Evolutionary conservation across 2,113 vertebrate genomes (phyloP), one percentile per base, ranked within the genome.

Genomic region (Oryzias woworae): DNA sequence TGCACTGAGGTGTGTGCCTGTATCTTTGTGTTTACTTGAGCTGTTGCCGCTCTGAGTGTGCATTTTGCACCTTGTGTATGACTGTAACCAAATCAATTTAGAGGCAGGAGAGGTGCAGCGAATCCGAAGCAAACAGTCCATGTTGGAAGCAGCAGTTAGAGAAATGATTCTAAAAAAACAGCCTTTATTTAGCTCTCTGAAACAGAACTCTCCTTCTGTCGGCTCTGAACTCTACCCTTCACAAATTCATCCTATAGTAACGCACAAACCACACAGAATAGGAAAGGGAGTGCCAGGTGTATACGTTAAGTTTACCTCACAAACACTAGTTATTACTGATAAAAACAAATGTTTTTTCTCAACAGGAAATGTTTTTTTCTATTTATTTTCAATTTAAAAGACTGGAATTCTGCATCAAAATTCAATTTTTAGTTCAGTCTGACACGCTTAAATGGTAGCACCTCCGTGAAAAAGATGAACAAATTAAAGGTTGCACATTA

Each of bases 51-150:
- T 58, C 62, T 71, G 67, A 68, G 75, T n/a, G 48, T 56, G 58
- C 59, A 23, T 77, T 74, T 78, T 69, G 70, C 66, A 81, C 66
- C 53, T 73, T 56, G 53, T 49, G 53, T 66, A 55, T 56, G 75
- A 63, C 72, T 73, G 67, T 47, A 65, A 36, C 42, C 48, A 60
- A 65, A 69, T 81, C 69, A 60, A 74, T 77, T 81, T 64, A 68
- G 44, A 68, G 60, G 22, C 17, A 24, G 67, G 49, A 68, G 60
- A 60, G 61, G 73, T 67, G 57, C 59, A 66, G 60, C 62, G 66
- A 76, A 67, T 75, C 70, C 71, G 62, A 69, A 66, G 66, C 66
- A 75, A 69, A 75, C 76, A 51, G 54, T 64, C 57, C 16, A 10
- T 53, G 62, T 31, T 69, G 68, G 55, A 75, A 48, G 53, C 5